phyloP scores from a whole-genome alignment of 2,113 vertebrate species.

The Tragelaphus scriptus region DNA sequence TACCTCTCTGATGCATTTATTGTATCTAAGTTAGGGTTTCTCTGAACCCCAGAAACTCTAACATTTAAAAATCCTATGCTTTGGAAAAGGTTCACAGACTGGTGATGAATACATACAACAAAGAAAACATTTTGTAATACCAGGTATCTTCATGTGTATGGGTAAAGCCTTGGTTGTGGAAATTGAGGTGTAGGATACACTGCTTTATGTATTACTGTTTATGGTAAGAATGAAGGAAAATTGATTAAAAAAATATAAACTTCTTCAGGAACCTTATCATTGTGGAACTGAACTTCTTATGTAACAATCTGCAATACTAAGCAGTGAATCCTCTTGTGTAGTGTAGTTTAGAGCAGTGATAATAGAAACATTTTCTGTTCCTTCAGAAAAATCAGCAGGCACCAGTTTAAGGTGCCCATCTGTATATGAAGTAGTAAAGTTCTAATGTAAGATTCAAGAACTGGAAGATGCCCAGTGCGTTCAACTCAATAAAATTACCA shows the following conservation, averaged over 20 bases:
- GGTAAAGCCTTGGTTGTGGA: not conserved
- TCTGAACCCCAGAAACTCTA: not conserved
- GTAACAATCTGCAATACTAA: not conserved
- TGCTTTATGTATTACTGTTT: conserved; percentile 39
- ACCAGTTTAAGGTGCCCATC: not conserved
- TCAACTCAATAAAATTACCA: not conserved
- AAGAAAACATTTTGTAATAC: not conserved
- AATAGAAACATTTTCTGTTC: not conserved
- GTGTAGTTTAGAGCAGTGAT: not conserved
- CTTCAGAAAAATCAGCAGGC: not conserved
- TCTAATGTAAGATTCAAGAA: not conserved
- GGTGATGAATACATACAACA: not conserved
- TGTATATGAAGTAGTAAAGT: not conserved
- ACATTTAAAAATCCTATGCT: conserved; percentile 7
- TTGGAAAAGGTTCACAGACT: not conserved
- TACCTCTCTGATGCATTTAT: not conserved
- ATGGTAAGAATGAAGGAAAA: conserved; percentile 42
- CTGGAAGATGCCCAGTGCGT: not conserved
- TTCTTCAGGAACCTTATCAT: conserved; percentile 47
- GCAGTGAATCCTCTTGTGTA: not conserved
- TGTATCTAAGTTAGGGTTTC: not conserved
- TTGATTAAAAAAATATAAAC: conserved; percentile 31
- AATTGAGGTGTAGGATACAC: not conserved
- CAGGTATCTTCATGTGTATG: not conserved
- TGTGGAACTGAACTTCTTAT: conserved; percentile 20